phyloP scores from a whole-genome alignment of 2,113 vertebrate species.

The Sprattus sprattus region DNA sequence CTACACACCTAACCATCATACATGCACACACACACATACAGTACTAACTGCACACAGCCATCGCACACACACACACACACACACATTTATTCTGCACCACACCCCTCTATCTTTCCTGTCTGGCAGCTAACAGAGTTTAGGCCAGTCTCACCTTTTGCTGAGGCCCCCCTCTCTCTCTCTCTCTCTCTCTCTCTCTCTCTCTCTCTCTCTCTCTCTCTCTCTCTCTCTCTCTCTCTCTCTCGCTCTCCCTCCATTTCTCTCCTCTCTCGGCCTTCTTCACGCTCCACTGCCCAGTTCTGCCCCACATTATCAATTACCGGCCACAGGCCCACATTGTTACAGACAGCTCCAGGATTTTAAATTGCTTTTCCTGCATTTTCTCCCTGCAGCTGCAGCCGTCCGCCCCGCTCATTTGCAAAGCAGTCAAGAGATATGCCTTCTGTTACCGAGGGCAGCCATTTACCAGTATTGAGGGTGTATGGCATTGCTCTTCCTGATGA shows the following conservation, averaged over 20 bases:
- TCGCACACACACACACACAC: constrained; percentile 20
- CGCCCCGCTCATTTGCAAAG: constrained; percentile 41
- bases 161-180: constrained; percentile 41
- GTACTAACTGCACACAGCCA: too few relatives aligned
- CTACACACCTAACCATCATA: not conserved
- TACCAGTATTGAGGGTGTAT: not conserved
- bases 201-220: constrained; percentile 16
- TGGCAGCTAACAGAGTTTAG: too few relatives aligned
- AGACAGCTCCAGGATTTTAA: constrained; percentile 60
- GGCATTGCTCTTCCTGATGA: not conserved
- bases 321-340: constrained; percentile 65
- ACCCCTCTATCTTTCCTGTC: not conserved
- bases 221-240: constrained; percentile 17
- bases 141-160: not conserved
- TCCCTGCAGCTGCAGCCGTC: constrained; percentile 57
- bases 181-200: constrained; percentile 41
- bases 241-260: not conserved
- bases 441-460: not conserved
- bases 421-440: constrained; percentile 7
- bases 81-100: not conserved
- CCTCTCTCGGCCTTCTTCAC: constrained; percentile 62
- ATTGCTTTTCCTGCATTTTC: constrained; percentile 42
- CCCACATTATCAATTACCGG: constrained; percentile 70
- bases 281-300: constrained; percentile 65
- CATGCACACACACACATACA: not conserved